Evolutionary conservation across 37 sponge, comb jelly and placozoan species (phyloP), one percentile per base, ranked within the genome.

Genomic region (Halisarca cf. caerulea): DNA sequence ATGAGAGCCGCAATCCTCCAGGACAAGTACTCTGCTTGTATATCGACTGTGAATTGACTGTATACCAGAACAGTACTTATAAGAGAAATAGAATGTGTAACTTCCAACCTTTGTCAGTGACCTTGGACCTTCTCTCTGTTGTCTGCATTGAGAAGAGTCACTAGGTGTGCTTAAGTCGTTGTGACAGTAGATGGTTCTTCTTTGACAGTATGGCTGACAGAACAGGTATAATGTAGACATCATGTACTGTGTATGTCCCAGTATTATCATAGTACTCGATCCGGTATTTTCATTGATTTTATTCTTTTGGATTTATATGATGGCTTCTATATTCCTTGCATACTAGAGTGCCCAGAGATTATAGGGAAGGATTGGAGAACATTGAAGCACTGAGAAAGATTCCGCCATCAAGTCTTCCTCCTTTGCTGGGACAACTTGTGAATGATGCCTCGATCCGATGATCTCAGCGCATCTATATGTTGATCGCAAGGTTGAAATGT

Each of bases 151-250:
- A 91, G 35, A 91, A 83, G 34, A 91, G 92, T 84, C 92, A 91
- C 81, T 91, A 91, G 40, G 92, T 91, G 27, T 87, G 88, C 38
- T 91, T 87, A 51, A 45, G 78, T 30, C 74, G 87, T 6, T 2
- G 37, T 15, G 80, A 82, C 15, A 27, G 79, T 20, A 72, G 57
- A 21, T 91, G 91, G 91, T 82, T 86, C 24, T 87, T 90, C 66
- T 91, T 91, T 87, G 91, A 91, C 84, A 91, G 88, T 58, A 91
- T 91, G 92, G 92, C 92, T 17, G 92, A 91, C 72, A 66, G 91
- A 51, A 57, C 62, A 27, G 88, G 92, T 75, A 42, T 21, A 78
- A 54, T 20, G 40, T 30, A 39, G n/a, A 38, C 2, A 38, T 32
- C n/a, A n/a, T n/a, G n/a, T n/a, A n/a, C n/a, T n/a, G n/a, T n/a